Evolutionary conservation across 2,888 invertebrate species (phyloP).

Genomic region (Melinaea marsaeus): DNA sequence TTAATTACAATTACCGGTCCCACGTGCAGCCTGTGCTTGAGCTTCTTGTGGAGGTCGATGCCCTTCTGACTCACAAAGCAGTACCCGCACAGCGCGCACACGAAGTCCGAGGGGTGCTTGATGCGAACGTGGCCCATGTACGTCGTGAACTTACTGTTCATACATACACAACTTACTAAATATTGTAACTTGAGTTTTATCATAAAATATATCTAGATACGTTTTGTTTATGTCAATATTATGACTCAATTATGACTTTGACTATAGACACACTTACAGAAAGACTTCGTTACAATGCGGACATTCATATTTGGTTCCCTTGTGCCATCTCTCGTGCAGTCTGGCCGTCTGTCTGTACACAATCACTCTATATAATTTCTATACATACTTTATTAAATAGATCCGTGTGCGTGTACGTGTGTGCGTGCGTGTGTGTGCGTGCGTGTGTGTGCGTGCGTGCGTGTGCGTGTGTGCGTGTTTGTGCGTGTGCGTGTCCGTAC

Average conservation of each 20-base stretch:
- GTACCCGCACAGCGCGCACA: constrained; percentile 65
- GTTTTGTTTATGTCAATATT: no score
- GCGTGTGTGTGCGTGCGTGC: constrained; percentile 28
- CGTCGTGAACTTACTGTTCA: constrained; percentile 61
- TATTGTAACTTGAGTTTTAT: no score
- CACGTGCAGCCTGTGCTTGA: constrained; percentile 55
- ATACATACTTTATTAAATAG: no score
- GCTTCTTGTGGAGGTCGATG: constrained; percentile 63
- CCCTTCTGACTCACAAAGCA: constrained; percentile 69
- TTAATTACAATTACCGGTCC: constrained; percentile 37
- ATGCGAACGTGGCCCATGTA: constrained; percentile 71
- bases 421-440: no score
- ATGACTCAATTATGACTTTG: neutral
- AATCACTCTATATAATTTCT: neutral
- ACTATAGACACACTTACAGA: constrained; percentile 46
- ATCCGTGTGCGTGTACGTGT: no score
- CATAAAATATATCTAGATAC: no score
- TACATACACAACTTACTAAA: no score
- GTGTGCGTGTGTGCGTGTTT: constrained; percentile 41
- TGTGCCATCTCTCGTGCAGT: constrained; percentile 66
- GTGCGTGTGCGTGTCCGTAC: constrained; percentile 25
- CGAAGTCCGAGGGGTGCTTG: constrained; percentile 67
- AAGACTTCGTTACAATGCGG: constrained; percentile 65
- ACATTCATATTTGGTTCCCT: constrained; percentile 62
- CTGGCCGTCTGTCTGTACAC: constrained; percentile 54